Evolutionary conservation across 2,888 invertebrate genomes (phyloP).

Genomic region (Parasteatoda lunata): DNA sequence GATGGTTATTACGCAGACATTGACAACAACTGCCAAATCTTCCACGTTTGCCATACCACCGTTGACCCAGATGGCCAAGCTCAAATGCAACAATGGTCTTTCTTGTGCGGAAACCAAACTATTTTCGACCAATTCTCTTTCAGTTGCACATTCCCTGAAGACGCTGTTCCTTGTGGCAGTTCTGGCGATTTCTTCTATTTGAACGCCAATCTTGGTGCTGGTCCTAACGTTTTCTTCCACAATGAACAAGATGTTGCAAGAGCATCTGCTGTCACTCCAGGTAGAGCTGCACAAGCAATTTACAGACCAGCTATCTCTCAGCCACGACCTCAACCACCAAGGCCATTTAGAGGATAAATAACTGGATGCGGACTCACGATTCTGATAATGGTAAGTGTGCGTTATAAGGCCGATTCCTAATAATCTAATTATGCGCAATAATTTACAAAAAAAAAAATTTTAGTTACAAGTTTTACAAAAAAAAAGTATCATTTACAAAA

Average conservation of each 20-base stretch:
- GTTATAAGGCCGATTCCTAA: no score
- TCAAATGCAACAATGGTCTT: slow-evolving; percentile 68
- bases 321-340: neutral
- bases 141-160: slow-evolving; percentile 68
- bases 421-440: no score
- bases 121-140: slow-evolving; percentile 69
- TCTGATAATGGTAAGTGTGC: neutral
- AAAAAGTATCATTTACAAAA: no score
- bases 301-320: slow-evolving; percentile 13
- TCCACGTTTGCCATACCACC: slow-evolving; percentile 69
- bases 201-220: slow-evolving; percentile 67
- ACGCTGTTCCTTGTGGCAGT: slow-evolving; percentile 66
- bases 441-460: no score
- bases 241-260: slow-evolving; percentile 65
- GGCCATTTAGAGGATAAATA: slow-evolving; percentile 50
- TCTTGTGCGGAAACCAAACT: slow-evolving; percentile 70
- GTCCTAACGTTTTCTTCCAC: slow-evolving; percentile 65
- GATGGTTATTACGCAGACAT: slow-evolving; percentile 69
- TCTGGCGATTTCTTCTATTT: slow-evolving; percentile 69
- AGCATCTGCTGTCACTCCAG: slow-evolving; percentile 59
- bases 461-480: no score
- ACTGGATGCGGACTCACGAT: neutral
- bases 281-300: slow-evolving; percentile 21
- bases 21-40: slow-evolving; percentile 70
- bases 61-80: slow-evolving; percentile 50